Evolutionary conservation across 2,797 vertebrate species (phyloP).

Genomic region (Coccyzus lansbergi): DNA sequence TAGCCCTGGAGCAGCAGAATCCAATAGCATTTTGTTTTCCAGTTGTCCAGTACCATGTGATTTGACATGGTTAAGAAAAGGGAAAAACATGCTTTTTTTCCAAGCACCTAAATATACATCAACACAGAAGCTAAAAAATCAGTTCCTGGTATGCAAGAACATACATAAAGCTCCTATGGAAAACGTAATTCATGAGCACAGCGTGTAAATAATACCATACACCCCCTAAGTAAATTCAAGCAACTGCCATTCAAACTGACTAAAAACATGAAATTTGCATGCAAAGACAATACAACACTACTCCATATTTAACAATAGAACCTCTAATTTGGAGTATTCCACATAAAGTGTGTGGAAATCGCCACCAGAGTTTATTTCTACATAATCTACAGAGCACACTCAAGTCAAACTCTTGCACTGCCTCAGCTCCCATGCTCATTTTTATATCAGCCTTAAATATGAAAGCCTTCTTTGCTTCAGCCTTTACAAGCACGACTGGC

Average conservation of each 20-base stretch:
- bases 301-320: accelerated
- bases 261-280: background rate
- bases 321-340: background rate
- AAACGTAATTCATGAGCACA: accelerated
- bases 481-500: too few species aligned
- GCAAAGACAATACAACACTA: accelerated
- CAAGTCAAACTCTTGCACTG: background rate
- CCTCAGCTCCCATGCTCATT: accelerated
- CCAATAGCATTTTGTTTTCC: background rate
- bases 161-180: accelerated
- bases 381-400: accelerated
- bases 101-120: background rate
- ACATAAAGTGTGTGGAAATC: accelerated
- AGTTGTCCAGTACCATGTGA: background rate
- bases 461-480: too few species aligned
- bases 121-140: background rate
- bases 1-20: background rate
- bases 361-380: background rate
- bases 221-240: background rate
- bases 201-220: background rate
- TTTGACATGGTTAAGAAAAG: background rate
- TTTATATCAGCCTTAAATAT: background rate
- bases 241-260: background rate
- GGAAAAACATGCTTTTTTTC: background rate
- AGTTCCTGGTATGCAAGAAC: background rate